Evolutionary conservation across 2,888 invertebrate species (phyloP), one percentile per base, ranked within the genome.

Genomic region (Pinctada fucata): DNA sequence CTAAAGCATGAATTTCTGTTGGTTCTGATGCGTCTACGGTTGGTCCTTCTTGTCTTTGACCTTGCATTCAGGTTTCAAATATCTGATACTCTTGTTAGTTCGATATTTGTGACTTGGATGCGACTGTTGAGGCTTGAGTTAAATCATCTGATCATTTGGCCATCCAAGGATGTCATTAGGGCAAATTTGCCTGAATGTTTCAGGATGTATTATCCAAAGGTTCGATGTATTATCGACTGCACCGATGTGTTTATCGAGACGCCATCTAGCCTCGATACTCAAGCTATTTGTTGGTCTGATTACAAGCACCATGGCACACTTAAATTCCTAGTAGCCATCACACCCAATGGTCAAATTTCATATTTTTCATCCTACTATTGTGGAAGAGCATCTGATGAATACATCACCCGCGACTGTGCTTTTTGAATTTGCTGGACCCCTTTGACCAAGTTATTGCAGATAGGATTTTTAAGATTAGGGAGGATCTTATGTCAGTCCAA

Each of bases 391-490:
- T 74, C 78, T 45, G 78, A 78, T 71, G 71, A 66, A 5, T 45
- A 78, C 3, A 78, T 78, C 10, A 78, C 74, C 8, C 69, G 75
- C 74, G 50, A 67, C 10, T 67, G 76, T 65, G 65, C 75, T 48
- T 16, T 10, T 47, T 72, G 10, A 31, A 79, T 3, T 13, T 64
- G 3, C 48, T 79, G 73, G 48, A 69, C 5, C 4, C 67, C 8
- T 72, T 76, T 16, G 79, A 79, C 72, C 76, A 76, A 47, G 79
- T 79, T 2, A 79, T 79, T 75, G 79, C 58, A 4, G 72, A 76
- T 58, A 75, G 75, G 67, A 78, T 75, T 2, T 81, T 81, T 49
- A 67, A 70, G 48, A 72, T 78, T 68, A 10, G 78, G 13, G 50
- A 78, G 16, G 31, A 31, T 1, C 31, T 31, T 31, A 31, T 31